These are phyloP conservation scores for Psix sp. DNA, from an alignment of 1,140 invertebrate species.

Conservation along the genomic window DNA sequence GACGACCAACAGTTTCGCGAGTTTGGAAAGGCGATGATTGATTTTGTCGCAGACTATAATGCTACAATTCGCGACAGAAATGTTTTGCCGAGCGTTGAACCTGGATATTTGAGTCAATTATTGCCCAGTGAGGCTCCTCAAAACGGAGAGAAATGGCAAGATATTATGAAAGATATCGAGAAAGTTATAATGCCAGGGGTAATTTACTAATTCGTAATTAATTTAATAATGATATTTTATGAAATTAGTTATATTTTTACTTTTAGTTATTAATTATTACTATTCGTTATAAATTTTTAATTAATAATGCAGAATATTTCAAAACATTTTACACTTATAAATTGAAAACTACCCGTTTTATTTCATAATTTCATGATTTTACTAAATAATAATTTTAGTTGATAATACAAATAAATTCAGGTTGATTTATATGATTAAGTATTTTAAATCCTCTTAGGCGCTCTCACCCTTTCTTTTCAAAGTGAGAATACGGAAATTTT, in stretches of 20 bases:
- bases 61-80: constrained; percentile 83
- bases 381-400: too few species aligned
- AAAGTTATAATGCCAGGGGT: constrained; percentile 90
- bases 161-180: constrained; percentile 90
- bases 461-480: too few species aligned
- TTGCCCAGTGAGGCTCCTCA: constrained; percentile 87
- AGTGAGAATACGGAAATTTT: too few species aligned
- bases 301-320: too few species aligned
- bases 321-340: too few species aligned
- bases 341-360: too few species aligned
- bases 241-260: constrained; percentile 5
- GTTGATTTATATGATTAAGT: too few species aligned
- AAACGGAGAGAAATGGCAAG: constrained; percentile 86
- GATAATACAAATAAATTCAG: too few species aligned
- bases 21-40: constrained; percentile 92
- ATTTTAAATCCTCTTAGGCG: too few species aligned
- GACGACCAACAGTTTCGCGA: constrained; percentile 89
- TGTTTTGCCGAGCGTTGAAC: constrained; percentile 86
- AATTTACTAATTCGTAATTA: constrained; percentile 58
- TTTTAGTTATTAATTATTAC: not conserved
- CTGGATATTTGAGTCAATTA: constrained; percentile 85
- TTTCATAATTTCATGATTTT: too few species aligned
- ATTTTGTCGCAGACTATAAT: constrained; percentile 94
- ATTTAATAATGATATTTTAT: not conserved
- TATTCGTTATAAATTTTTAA: too few species aligned